These are phyloP conservation scores for Solen grandis DNA, from an alignment of 1,140 invertebrate species.

Conservation along the genomic window DNA sequence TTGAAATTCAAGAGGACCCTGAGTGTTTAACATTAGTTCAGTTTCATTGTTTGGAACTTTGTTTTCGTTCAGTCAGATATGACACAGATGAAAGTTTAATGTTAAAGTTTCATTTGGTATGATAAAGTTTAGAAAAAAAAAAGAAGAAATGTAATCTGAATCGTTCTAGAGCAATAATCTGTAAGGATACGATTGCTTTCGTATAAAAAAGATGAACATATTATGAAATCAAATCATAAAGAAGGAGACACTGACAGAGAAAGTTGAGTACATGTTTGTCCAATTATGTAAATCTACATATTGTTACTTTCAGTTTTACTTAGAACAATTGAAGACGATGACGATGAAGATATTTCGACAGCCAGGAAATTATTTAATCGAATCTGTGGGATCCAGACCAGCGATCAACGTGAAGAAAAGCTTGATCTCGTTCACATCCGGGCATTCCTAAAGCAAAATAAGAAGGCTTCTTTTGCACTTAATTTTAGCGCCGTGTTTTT, in stretches of 20 bases:
- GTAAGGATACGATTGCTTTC: too few relatives aligned
- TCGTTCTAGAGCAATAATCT: too few relatives aligned
- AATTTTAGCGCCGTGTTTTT: slow-evolving; percentile 22
- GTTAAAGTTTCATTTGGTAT: too few relatives aligned
- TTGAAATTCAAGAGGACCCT: too few relatives aligned
- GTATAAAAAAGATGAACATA: too few relatives aligned
- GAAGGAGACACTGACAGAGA: not conserved
- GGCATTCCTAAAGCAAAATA: slow-evolving; percentile 12
- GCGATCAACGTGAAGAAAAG: slow-evolving; percentile 1
- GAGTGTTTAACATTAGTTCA: too few relatives aligned
- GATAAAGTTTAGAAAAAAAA: too few relatives aligned
- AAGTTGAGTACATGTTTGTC: not conserved
- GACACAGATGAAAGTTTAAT: too few relatives aligned
- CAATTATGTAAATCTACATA: not conserved
- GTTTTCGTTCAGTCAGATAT: too few relatives aligned
- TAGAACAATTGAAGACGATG: not conserved
- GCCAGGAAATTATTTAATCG: not conserved
- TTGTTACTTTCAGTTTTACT: not conserved
- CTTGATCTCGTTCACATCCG: slow-evolving; percentile 5
- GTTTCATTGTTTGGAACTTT: too few relatives aligned
- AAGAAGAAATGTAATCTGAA: too few relatives aligned
- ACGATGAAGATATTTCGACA: not conserved
- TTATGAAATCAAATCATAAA: not conserved
- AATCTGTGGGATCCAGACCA: slow-evolving; percentile 21
- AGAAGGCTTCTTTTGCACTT: not conserved